phyloP scores from a whole-genome alignment of 2,797 vertebrate genomes.

The Melanogrammus aeglefinus region DNA sequence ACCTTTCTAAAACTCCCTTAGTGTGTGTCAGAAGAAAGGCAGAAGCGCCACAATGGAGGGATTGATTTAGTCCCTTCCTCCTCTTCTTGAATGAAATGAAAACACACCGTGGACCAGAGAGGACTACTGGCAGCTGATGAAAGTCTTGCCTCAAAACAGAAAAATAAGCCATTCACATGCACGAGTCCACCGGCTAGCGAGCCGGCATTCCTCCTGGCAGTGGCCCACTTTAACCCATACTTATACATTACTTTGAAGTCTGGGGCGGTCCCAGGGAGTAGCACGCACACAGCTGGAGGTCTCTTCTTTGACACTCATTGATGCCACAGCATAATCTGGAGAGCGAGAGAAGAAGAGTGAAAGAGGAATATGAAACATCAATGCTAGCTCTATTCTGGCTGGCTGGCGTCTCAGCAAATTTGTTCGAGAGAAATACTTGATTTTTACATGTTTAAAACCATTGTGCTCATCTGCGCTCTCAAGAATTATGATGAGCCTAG shows the following conservation, averaged over 20 bases:
- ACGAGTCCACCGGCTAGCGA: background rate
- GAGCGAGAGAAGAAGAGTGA: background rate
- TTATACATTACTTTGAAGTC: constrained; percentile 39
- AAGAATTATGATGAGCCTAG: background rate
- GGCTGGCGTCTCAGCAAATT: background rate
- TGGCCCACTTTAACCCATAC: constrained; percentile 46
- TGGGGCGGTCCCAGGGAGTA: constrained; percentile 22
- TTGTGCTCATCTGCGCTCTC: background rate
- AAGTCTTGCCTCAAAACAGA: constrained; percentile 42
- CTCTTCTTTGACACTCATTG: constrained; percentile 12
- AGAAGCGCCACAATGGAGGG: background rate
- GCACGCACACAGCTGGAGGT: constrained; percentile 17
- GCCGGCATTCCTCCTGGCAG: constrained; percentile 33
- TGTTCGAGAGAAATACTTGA: background rate
- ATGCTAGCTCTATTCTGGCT: background rate
- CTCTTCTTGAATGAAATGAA: background rate
- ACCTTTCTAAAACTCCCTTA: background rate
- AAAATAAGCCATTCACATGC: constrained; percentile 44
- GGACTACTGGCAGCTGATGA: constrained; percentile 35
- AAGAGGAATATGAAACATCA: background rate
- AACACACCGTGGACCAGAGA: constrained; percentile 5
- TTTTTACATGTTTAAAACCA: background rate
- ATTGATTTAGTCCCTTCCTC: background rate
- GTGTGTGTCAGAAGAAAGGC: background rate
- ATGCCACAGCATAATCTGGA: background rate